Evolutionary conservation across 2,113 vertebrate genomes (phyloP).

Genomic region (Electrona antarctica): DNA sequence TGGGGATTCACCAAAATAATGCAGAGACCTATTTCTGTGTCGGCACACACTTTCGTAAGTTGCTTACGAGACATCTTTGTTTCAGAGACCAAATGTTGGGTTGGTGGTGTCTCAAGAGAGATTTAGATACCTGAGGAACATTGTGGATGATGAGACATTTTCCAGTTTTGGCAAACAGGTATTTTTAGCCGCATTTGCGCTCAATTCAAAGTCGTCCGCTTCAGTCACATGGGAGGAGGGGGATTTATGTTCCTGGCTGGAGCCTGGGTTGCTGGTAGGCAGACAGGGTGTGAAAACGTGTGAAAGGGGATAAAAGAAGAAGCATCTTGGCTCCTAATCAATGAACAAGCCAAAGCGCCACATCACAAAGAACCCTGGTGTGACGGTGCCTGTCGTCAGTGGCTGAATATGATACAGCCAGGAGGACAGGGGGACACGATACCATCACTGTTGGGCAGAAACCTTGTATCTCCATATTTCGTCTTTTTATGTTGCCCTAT

Average conservation of each 20-base stretch:
- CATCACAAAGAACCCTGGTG: background rate
- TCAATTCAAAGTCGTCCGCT: constrained; percentile 64
- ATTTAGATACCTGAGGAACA: constrained; percentile 15
- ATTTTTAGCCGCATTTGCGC: constrained; percentile 61
- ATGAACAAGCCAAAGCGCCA: background rate
- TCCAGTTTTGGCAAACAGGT: constrained; percentile 46
- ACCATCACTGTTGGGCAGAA: background rate
- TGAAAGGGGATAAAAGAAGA: background rate
- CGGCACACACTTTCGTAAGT: constrained; percentile 34
- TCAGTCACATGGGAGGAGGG: constrained; percentile 52
- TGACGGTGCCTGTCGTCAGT: background rate
- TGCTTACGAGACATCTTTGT: constrained; percentile 38
- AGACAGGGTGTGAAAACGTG: constrained; percentile 19
- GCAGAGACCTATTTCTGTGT: background rate
- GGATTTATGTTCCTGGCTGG: constrained; percentile 24
- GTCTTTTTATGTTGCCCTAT: too few relatives aligned
- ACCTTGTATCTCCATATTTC: too few relatives aligned
- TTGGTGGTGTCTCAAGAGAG: constrained; percentile 29
- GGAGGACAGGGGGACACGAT: background rate
- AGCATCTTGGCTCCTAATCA: constrained; percentile 7
- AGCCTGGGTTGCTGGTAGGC: constrained; percentile 9
- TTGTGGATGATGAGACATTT: constrained; percentile 63
- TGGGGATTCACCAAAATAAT: background rate
- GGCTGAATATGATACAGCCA: background rate
- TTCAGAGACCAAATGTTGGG: constrained; percentile 26